Percentiles rank a stretch among this genome's conserved stretches.
phyloP scores from a whole-genome alignment of 2,888 invertebrate genomes.

The Himalopsyche tibetana region DNA sequence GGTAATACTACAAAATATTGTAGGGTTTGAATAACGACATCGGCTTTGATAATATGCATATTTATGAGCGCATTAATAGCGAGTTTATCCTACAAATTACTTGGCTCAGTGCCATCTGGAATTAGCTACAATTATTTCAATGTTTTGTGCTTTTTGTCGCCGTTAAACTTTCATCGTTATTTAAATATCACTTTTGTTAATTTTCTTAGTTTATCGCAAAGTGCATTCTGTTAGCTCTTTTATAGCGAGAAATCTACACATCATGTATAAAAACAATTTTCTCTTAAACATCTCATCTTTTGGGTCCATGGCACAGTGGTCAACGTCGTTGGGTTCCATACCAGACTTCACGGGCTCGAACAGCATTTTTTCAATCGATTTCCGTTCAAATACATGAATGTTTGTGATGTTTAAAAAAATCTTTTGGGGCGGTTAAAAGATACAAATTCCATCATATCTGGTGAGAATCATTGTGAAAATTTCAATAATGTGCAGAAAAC shows the following conservation, averaged over 20 bases:
- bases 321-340: no score
- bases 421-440: no score
- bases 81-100: conserved; percentile 61
- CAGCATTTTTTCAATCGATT: no score
- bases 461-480: no score
- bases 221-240: not conserved
- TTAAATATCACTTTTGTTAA: conserved; percentile 22
- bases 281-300: no score
- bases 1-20: conserved; percentile 50
- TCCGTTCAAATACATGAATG: no score
- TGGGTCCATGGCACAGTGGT: no score
- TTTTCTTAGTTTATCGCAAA: not conserved
- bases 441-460: no score
- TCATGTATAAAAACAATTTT: no score
- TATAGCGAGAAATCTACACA: not conserved
- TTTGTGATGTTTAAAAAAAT: no score
- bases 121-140: conserved; percentile 52
- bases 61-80: conserved; percentile 64
- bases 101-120: conserved; percentile 61
- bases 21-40: conserved; percentile 57
- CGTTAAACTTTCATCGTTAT: conserved; percentile 31
- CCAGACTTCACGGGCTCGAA: no score
- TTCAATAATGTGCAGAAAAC: no score
- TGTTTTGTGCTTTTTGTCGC: conserved; percentile 46
- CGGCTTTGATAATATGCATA: conserved; percentile 63